A percentile compares a stretch with the other conserved stretches of the same genome.
Conservation (phyloP, 2,797 vertebrate species). For the Coracias cyanogaster region DNA sequence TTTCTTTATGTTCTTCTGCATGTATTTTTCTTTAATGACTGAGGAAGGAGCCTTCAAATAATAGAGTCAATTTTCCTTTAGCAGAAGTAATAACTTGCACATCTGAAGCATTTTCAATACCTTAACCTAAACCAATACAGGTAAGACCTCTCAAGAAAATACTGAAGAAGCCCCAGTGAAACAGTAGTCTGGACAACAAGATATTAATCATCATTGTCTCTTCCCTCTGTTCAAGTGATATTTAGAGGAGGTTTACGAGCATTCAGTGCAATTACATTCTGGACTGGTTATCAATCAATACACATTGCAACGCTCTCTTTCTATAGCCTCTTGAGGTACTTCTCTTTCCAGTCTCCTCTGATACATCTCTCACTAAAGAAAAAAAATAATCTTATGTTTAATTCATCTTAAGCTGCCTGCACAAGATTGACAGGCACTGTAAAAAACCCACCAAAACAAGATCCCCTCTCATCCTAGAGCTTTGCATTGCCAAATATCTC, state of each 20-base stretch:
- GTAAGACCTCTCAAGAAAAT: neutral
- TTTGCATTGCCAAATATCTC: neutral
- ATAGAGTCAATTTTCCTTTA: neutral
- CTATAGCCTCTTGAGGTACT: neutral
- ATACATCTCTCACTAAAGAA: neutral
- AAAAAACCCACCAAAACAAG: neutral
- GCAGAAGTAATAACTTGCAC: neutral
- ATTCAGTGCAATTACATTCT: neutral
- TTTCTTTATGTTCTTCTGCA: neutral
- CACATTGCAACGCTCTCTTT: neutral
- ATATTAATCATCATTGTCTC: constrained; percentile 2
- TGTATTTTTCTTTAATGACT: constrained; percentile 1
- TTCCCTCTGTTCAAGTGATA: neutral
- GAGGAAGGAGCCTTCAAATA: neutral
- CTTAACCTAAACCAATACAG: neutral
- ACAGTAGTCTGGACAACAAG: neutral
- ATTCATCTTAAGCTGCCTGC: neutral
- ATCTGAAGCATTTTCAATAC: neutral
- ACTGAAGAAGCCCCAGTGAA: neutral
- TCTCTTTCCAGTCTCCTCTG: neutral
- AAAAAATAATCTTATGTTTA: neutral
- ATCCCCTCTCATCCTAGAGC: neutral
- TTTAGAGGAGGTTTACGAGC: neutral
- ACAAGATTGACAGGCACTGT: neutral
- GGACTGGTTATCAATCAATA: constrained; percentile 1